Percentiles rank a stretch among this genome's conserved stretches.
Evolutionary conservation across 1,140 invertebrate species (phyloP).

Genomic region (Oedothorax gibbosus): DNA sequence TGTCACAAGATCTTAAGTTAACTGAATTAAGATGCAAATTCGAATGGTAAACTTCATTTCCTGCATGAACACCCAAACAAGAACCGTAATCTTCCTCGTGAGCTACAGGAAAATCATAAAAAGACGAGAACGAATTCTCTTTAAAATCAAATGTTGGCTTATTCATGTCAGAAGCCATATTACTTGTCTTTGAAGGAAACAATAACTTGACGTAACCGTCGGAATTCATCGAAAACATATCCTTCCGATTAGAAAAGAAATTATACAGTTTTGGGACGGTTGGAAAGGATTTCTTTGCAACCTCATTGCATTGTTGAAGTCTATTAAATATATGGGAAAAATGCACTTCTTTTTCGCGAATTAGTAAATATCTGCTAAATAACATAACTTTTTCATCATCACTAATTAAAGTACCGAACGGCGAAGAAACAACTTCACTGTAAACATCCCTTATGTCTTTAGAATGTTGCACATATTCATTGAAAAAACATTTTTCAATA

Average conservation of each 20-base stretch:
- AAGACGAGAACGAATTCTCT: too few relatives aligned
- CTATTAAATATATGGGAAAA: not conserved
- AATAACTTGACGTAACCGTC: not conserved
- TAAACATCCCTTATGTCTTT: not conserved
- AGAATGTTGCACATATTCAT: not conserved
- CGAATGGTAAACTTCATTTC: too few relatives aligned
- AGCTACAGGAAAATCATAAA: too few relatives aligned
- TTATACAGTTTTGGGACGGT: not conserved
- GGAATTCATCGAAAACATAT: constrained; percentile 4
- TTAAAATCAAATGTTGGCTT: too few relatives aligned
- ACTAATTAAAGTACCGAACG: not conserved
- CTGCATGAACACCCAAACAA: too few relatives aligned
- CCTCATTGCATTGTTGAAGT: not conserved
- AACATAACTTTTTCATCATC: constrained; percentile 9
- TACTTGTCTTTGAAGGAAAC: too few relatives aligned
- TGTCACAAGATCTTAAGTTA: too few relatives aligned
- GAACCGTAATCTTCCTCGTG: too few relatives aligned
- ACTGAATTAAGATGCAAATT: too few relatives aligned
- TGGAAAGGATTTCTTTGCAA: not conserved
- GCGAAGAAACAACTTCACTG: too few relatives aligned
- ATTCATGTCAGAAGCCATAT: too few relatives aligned
- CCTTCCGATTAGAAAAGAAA: not conserved
- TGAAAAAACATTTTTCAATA: not conserved
- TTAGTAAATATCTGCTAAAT: not conserved
- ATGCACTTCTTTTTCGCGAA: not conserved